Evolutionary conservation across 2,797 vertebrate genomes (phyloP), one percentile per base, ranked within the genome.

Genomic region (Pangasius macronema): DNA sequence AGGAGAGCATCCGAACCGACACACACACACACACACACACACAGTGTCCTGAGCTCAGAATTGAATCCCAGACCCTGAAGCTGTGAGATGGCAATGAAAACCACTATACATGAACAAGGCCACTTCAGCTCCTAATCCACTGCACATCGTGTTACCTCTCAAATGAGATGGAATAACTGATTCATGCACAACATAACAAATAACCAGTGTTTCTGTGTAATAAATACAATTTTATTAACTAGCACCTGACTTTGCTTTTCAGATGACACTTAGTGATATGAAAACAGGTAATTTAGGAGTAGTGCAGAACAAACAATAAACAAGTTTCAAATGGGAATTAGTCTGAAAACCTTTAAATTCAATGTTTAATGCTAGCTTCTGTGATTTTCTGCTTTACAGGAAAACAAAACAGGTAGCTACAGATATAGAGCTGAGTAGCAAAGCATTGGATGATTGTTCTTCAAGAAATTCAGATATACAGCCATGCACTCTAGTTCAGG

Each of bases 161-260:
- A 51, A 13, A 27, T 46, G 8, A 46, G 27, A 76, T n/a, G 73
- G 6, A 30, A 30, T 51, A 11, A 5, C 24, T 33, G 20, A 22
- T n/a, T 11, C 16, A 70, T 46, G 6, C 22, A 55, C 20, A 70
- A 86, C 81, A 55, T 24, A 70, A 86, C 81, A 84, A 83, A 85
- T 55, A 84, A 55, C 49, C 59, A 55, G 72, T 59, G 83, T 83
- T 84, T 73, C 42, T 88, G 84, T 91, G 85, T 89, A 91, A 91
- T 93, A 93, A 93, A 92, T 91, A 91, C 86, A 82, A 13, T 84
- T 91, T 87, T 89, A 91, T 93, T 91, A 85, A 86, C 86, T 89
- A 87, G 83, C 76, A 33, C 89, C 85, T 84, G 83, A 90, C 77
- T 72, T 82, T 81, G 85, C 57, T 87, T 85, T 89, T 82, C 85